phyloP scores from a whole-genome alignment of 2,113 vertebrate genomes.

The Saccopteryx bilineata region DNA sequence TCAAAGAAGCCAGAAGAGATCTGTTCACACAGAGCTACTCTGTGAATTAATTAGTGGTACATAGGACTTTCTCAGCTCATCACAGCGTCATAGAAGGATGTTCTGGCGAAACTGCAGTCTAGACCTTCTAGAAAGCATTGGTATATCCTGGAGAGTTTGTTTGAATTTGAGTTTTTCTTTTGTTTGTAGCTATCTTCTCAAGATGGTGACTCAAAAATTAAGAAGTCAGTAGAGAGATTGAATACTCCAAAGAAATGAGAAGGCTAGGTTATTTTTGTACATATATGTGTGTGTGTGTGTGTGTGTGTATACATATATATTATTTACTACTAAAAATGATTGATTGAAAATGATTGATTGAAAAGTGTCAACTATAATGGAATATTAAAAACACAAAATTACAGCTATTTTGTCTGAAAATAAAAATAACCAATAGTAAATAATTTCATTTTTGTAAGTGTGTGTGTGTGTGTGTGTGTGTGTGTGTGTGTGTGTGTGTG shows the following conservation, averaged over 20 bases:
- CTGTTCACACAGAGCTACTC: background rate
- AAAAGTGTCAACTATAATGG: background rate
- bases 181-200: background rate
- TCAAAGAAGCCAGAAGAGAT: background rate
- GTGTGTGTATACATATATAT: background rate
- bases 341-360: background rate
- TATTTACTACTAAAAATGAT: background rate
- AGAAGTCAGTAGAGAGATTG: background rate
- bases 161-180: constrained; percentile 19
- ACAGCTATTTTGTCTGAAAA: background rate
- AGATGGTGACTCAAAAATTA: background rate
- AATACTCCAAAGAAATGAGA: background rate
- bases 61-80: background rate
- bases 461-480: background rate
- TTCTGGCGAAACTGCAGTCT: background rate
- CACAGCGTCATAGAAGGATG: background rate
- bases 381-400: background rate
- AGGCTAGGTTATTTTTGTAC: background rate
- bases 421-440: background rate
- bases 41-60: background rate
- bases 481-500: background rate
- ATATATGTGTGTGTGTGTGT: background rate
- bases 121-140: background rate
- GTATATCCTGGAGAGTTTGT: background rate
- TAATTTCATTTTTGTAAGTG: background rate